Conservation (phyloP, 2,888 invertebrate genomes). For the Sericinus montela region DNA sequence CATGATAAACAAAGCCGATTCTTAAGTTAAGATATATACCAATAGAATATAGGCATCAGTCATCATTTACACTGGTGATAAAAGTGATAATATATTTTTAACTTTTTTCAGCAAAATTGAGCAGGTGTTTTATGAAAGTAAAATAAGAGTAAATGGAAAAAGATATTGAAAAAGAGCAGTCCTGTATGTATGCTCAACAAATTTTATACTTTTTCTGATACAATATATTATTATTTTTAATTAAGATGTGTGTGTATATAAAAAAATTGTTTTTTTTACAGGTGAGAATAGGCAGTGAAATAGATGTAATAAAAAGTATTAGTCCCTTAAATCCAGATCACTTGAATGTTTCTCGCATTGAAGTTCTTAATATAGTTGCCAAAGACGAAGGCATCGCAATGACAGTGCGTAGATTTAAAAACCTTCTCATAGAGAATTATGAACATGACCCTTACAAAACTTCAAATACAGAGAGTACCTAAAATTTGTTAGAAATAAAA, state of each 20-base stretch:
- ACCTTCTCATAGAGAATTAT: slow-evolving; percentile 87
- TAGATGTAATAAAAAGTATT: slow-evolving; percentile 86
- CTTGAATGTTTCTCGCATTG: slow-evolving; percentile 83
- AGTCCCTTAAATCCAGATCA: slow-evolving; percentile 84
- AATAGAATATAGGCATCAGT: too few species aligned
- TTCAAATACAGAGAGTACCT: slow-evolving; percentile 29
- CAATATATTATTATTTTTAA: too few species aligned
- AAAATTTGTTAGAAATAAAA: slow-evolving; percentile 21
- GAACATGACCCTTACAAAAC: slow-evolving; percentile 70
- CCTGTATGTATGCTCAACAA: slow-evolving; percentile 65
- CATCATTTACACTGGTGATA: too few species aligned
- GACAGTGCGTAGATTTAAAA: slow-evolving; percentile 83
- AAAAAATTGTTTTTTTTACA: too few species aligned
- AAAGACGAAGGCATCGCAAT: slow-evolving; percentile 79
- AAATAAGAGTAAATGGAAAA: slow-evolving; percentile 89
- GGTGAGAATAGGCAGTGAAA: slow-evolving; percentile 85
- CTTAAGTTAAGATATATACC: too few species aligned
- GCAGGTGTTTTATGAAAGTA: slow-evolving; percentile 87
- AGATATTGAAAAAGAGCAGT: slow-evolving; percentile 86
- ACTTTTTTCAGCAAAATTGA: slow-evolving; percentile 85
- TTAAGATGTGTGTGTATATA: too few species aligned
- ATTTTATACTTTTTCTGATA: neutral
- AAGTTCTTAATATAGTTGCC: slow-evolving; percentile 76
- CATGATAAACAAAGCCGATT: too few species aligned
- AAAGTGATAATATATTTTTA: too few species aligned